Evolutionary conservation across 2,113 vertebrate species (phyloP).

Genomic region (Smithornis capensis): DNA sequence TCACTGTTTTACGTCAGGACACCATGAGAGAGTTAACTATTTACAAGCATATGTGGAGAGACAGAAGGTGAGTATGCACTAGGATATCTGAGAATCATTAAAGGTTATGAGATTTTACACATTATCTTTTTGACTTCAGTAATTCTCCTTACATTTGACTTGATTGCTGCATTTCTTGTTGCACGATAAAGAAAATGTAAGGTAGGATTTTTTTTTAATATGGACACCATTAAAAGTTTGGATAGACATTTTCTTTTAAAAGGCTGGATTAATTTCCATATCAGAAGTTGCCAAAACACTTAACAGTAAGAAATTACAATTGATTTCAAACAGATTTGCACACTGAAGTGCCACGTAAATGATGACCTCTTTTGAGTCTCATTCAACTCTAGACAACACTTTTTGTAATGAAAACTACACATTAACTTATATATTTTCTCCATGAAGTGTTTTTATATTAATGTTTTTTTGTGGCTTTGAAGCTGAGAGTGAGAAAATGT

Average conservation of each 20-base stretch:
- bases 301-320: neutral
- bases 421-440: neutral
- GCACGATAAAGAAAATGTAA: neutral
- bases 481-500: neutral
- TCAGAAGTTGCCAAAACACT: neutral
- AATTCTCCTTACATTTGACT: neutral
- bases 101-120: neutral
- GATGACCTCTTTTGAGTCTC: neutral
- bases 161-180: neutral
- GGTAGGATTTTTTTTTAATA: neutral
- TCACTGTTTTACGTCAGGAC: neutral
- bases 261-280: neutral
- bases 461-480: neutral
- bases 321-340: neutral
- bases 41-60: neutral
- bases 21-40: neutral
- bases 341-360: neutral
- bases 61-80: neutral
- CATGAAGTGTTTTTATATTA: accelerated
- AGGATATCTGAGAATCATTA: neutral
- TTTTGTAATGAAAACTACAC: neutral
- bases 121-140: neutral
- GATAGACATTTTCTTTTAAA: neutral
- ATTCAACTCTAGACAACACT: neutral
- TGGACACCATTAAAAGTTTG: neutral